Evolutionary conservation across 2,888 invertebrate species (phyloP), one percentile per base, ranked within the genome.

Genomic region (Elegia similella): DNA sequence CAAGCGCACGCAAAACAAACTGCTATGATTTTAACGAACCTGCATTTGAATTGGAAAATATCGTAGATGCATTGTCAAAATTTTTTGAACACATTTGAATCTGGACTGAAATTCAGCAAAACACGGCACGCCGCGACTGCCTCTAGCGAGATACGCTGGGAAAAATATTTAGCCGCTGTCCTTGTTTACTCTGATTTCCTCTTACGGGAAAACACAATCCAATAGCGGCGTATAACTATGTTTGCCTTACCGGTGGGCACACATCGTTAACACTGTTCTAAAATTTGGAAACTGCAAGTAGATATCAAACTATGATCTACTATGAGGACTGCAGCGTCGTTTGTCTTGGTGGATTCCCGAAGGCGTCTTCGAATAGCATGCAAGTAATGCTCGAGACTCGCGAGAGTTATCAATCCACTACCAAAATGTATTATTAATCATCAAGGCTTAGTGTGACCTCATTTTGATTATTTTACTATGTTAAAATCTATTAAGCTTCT

Each of bases 21-120:
- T 55, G 59, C 61, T 64, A 63, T 68, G 70, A 69, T 75, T 78
- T 75, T 79, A 82, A 80, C 79, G 76, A 79, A 78, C 72, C 73
- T 64, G 70, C 64, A 73, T 74, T 68, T 68, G 71, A 76, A 76
- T 75, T 62, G 58, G 38, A 15, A 55, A 47, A 55, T 34, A 48
- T 56, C 42, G 42, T 56, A 56, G 42, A 42, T 55, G 47, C 48
- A 29, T 48, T 48, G 48, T 55, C 54, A 55, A 32, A 44, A 44
- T 55, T 55, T 55, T 23, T 55, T 15, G 32, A 30, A 54, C 44
- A 32, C 54, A 34, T 46, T 55, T 55, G 54, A 55, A 55, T 46
- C 17, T 32, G n/a, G 42, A n/a, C 32, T 30, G 42, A n/a, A 56
- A 56, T 56, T 56, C 56, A 42, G 56, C 23, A 38, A 56, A 56